phyloP scores from a whole-genome alignment of 2,888 invertebrate species.

The Pyrochroa serraticornis region DNA sequence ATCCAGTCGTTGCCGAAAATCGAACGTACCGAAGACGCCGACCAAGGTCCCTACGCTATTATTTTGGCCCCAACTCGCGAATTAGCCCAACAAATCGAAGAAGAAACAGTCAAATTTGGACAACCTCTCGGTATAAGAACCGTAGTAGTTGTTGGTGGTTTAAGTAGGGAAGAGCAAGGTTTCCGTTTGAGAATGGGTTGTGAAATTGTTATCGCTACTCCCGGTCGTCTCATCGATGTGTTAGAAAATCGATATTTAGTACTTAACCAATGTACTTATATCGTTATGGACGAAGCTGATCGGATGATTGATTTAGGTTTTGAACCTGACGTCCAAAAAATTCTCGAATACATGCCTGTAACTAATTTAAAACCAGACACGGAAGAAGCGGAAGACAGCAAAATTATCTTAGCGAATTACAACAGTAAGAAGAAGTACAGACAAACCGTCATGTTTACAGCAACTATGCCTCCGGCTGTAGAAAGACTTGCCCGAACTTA shows the following conservation, averaged over 20 bases:
- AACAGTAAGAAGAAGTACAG: slow-evolving; percentile 95
- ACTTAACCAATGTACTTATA: slow-evolving; percentile 96
- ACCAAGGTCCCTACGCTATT: slow-evolving; percentile 98
- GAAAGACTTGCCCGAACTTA: slow-evolving; percentile 95
- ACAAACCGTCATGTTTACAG: slow-evolving; percentile 99
- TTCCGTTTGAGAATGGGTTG: slow-evolving; percentile 95
- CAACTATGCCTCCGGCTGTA: slow-evolving; percentile 98
- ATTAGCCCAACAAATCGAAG: slow-evolving; percentile 98
- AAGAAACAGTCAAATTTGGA: slow-evolving; percentile 98
- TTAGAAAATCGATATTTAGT: slow-evolving; percentile 95
- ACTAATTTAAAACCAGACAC: slow-evolving; percentile 97
- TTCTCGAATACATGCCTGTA: slow-evolving; percentile 97
- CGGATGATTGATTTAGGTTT: slow-evolving; percentile 99
- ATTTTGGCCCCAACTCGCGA: slow-evolving; percentile 99
- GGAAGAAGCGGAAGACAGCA: slow-evolving; percentile 92
- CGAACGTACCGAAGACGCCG: slow-evolving; percentile 87
- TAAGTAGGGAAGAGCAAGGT: slow-evolving; percentile 98
- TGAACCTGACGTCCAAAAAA: slow-evolving; percentile 97
- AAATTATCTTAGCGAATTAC: slow-evolving; percentile 86
- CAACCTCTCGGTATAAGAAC: slow-evolving; percentile 88
- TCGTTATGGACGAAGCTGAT: slow-evolving; percentile 95
- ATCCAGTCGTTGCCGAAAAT: slow-evolving; percentile 97
- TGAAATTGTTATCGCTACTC: slow-evolving; percentile 99
- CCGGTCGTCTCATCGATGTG: slow-evolving; percentile 98
- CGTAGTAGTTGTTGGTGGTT: slow-evolving; percentile 96